Conservation (phyloP, 1,140 invertebrate species). For the Brachystomella parvula region DNA sequence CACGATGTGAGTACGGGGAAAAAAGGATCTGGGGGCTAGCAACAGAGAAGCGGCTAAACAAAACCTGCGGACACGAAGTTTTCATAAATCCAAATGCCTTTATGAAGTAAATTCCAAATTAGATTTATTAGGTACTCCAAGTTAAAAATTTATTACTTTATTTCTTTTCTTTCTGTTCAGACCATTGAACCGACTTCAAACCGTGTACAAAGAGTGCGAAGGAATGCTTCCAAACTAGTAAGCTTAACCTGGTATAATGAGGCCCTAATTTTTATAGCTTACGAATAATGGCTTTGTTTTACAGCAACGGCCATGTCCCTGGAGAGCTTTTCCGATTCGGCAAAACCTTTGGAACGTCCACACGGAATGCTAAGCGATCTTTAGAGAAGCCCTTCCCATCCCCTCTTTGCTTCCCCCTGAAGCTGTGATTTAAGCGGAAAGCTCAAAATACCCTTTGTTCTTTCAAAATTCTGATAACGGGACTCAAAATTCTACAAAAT, state of each 20-base stretch:
- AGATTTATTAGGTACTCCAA: background rate
- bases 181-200: conserved; percentile 19
- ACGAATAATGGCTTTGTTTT: background rate
- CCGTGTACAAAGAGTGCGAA: conserved; percentile 32
- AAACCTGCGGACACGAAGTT: conserved; percentile 9
- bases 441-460: background rate
- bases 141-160: conserved; percentile 2
- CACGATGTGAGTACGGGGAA: conserved; percentile 25
- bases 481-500: no score
- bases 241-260: no score
- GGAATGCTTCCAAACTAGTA: conserved; percentile 33
- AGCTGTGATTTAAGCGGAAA: background rate
- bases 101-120: conserved; percentile 11
- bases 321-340: conserved; percentile 31
- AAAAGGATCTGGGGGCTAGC: conserved; percentile 28
- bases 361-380: conserved; percentile 27
- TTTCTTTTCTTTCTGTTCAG: conserved; percentile 12
- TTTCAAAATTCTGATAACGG: background rate
- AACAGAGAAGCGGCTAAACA: conserved; percentile 18
- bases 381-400: conserved; percentile 12
- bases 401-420: conserved; percentile 22
- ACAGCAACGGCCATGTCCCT: conserved; percentile 30
- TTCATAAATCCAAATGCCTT: conserved; percentile 3
- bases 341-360: conserved; percentile 27
- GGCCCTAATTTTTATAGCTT: background rate